phyloP scores from a whole-genome alignment of 2,797 vertebrate genomes.

The Semotilus atromaculatus region DNA sequence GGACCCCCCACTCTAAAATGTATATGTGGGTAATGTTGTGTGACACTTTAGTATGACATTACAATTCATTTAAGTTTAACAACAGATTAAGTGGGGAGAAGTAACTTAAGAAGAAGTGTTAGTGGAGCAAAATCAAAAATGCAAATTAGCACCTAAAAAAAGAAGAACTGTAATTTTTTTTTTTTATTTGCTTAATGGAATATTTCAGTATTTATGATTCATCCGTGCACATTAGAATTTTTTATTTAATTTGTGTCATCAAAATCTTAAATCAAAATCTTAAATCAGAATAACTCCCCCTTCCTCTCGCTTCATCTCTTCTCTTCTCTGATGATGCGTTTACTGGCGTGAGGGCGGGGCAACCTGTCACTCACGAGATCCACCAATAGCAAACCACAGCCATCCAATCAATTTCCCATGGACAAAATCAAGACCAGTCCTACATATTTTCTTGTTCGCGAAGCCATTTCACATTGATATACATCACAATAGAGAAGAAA shows the following conservation, averaged over 20 bases:
- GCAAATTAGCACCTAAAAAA: too few species aligned
- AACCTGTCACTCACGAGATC: background rate
- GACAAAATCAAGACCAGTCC: background rate
- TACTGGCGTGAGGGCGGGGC: background rate
- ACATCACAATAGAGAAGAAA: background rate
- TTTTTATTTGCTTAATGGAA: background rate
- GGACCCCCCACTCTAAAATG: background rate
- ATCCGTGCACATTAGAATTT: too few species aligned
- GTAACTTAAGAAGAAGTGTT: too few species aligned
- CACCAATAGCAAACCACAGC: background rate
- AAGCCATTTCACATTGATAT: background rate
- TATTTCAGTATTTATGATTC: too few species aligned
- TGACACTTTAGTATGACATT: background rate
- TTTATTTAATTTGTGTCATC: background rate
- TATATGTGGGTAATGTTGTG: background rate
- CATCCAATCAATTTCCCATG: too few species aligned
- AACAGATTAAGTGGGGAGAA: background rate
- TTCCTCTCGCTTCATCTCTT: background rate
- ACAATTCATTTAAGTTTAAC: background rate
- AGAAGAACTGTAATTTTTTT: too few species aligned
- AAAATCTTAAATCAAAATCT: background rate
- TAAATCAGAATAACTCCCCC: background rate
- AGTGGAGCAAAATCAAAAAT: background rate
- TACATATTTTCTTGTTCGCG: background rate
- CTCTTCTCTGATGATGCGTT: background rate